A percentile compares a stretch with the other conserved stretches of the same genome.
Evolutionary conservation across 2,113 vertebrate genomes (phyloP).

Genomic region (Callionymus lyra): DNA sequence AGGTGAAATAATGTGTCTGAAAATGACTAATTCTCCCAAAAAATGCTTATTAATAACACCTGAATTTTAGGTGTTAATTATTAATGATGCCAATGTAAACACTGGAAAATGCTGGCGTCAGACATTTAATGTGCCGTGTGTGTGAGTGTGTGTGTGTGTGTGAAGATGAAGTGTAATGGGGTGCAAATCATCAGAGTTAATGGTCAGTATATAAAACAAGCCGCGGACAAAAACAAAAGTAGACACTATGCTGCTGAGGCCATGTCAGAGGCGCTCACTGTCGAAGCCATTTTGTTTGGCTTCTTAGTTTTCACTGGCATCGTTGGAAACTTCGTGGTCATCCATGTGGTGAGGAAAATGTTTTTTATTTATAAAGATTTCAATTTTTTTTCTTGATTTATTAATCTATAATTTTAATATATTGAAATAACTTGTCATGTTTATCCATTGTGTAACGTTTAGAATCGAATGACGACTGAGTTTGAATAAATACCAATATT

Average conservation of each 20-base stretch:
- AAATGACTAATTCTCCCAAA: too few relatives aligned
- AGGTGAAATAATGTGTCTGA: too few relatives aligned
- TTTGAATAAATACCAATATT: too few relatives aligned
- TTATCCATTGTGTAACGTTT: too few relatives aligned
- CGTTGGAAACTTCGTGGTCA: constrained; percentile 68
- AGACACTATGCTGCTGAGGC: constrained; percentile 22
- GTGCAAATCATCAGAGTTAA: background rate
- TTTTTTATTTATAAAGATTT: background rate
- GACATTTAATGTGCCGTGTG: constrained; percentile 28
- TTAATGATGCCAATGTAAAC: constrained; percentile 3
- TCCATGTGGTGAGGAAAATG: constrained; percentile 59
- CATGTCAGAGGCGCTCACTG: constrained; percentile 59
- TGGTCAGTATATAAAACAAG: background rate
- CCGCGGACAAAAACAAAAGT: constrained; percentile 7
- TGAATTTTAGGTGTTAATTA: too few relatives aligned
- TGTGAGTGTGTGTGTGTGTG: constrained; percentile 7
- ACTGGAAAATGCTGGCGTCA: constrained; percentile 21
- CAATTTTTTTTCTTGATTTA: too few relatives aligned
- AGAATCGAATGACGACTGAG: too few relatives aligned
- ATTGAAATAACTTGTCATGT: too few relatives aligned
- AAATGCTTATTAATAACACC: too few relatives aligned
- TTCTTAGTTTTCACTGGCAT: constrained; percentile 68
- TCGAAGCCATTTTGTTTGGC: constrained; percentile 65
- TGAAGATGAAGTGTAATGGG: constrained; percentile 26
- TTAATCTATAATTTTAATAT: too few relatives aligned